These are phyloP conservation scores for Gymnogyps californianus DNA, from an alignment of 2,113 vertebrate species.

Conservation along the genomic window DNA sequence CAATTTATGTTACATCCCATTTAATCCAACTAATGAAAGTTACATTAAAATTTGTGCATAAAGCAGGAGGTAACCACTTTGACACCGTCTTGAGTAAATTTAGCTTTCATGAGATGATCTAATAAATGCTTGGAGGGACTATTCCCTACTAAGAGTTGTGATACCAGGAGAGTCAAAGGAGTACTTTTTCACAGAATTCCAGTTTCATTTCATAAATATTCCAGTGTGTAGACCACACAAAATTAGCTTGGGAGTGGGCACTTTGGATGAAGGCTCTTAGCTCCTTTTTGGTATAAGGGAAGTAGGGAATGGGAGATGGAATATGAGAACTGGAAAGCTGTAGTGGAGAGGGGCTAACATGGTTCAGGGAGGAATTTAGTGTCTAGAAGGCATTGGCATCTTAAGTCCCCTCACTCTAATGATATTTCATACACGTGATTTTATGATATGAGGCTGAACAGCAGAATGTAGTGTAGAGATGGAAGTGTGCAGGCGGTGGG, in stretches of 20 bases:
- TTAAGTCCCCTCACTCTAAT: background rate
- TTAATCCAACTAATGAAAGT: background rate
- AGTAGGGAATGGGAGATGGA: background rate
- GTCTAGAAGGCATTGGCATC: background rate
- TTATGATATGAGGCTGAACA: background rate
- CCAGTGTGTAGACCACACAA: background rate
- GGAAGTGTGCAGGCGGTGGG: background rate
- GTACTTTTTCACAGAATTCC: background rate
- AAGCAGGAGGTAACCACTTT: background rate
- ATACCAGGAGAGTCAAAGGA: background rate
- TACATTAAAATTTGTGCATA: background rate
- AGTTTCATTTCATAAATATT: background rate
- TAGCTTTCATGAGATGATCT: background rate
- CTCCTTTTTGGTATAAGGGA: background rate
- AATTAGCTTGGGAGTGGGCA: background rate
- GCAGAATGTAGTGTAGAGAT: background rate
- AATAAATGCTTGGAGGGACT: background rate
- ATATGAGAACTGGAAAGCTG: background rate
- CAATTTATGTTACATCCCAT: background rate
- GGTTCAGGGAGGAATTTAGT: background rate
- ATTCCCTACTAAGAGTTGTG: background rate
- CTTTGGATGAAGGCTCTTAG: background rate
- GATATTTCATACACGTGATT: background rate
- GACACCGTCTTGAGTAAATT: background rate
- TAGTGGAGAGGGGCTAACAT: background rate